Conservation (phyloP, 2,888 invertebrate species). For the Brenthis hecate region DNA sequence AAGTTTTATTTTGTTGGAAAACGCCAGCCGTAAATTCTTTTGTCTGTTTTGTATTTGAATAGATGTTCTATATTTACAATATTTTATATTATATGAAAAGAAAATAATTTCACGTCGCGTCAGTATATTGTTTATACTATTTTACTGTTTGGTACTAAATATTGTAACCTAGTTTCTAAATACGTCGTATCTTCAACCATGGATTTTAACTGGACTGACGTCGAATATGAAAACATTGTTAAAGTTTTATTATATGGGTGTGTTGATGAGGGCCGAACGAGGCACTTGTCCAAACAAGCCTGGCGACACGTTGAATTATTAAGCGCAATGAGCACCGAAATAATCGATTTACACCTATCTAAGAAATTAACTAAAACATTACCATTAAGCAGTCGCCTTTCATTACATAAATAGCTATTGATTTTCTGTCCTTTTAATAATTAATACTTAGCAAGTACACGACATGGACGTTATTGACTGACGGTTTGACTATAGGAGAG, state of each 20-base stretch:
- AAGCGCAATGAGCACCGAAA: slow-evolving; percentile 61
- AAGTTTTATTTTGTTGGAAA: slow-evolving; percentile 22
- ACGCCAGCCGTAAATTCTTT: slow-evolving; percentile 18
- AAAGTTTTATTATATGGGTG: slow-evolving; percentile 76
- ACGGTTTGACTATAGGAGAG: slow-evolving; percentile 33
- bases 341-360: slow-evolving; percentile 80
- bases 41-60: slow-evolving; percentile 47
- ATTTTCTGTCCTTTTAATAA: slow-evolving; percentile 17
- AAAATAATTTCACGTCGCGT: slow-evolving; percentile 25
- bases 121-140: slow-evolving; percentile 48
- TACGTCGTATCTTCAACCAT: slow-evolving; percentile 55
- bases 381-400: slow-evolving; percentile 9
- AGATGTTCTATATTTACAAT: slow-evolving; percentile 50
- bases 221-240: slow-evolving; percentile 80
- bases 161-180: slow-evolving; percentile 70
- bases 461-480: slow-evolving; percentile 13
- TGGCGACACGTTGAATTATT: slow-evolving; percentile 74
- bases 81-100: slow-evolving; percentile 10
- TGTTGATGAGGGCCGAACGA: slow-evolving; percentile 75
- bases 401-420: slow-evolving; percentile 22
- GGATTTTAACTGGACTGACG: slow-evolving; percentile 58
- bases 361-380: slow-evolving; percentile 46
- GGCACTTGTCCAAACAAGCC: slow-evolving; percentile 78
- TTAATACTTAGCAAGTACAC: slow-evolving; percentile 10
- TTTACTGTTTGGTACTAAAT: slow-evolving; percentile 53